Conservation (phyloP, 2,113 vertebrate species). For the Bubo scandiacus region DNA sequence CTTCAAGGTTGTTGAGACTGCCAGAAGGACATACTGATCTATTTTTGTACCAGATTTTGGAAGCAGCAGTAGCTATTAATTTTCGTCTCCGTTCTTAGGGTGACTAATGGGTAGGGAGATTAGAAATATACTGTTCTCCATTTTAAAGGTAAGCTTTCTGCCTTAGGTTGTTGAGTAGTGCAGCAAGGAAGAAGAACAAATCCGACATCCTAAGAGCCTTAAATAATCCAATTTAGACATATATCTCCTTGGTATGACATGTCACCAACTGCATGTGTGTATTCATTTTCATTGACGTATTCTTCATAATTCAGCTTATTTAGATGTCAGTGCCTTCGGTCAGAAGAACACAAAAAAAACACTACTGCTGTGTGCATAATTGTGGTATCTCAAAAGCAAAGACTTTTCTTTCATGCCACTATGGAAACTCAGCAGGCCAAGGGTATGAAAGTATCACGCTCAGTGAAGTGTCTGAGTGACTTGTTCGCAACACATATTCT, state of each 20-base stretch:
- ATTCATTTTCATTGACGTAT: neutral
- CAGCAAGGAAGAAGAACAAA: neutral
- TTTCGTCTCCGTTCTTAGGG: neutral
- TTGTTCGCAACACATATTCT: neutral
- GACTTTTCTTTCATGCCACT: neutral
- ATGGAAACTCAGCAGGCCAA: neutral
- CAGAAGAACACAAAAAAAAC: neutral
- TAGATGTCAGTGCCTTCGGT: fast-evolving
- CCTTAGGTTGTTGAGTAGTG: neutral
- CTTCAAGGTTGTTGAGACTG: neutral
- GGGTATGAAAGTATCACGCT: fast-evolving
- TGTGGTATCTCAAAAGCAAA: neutral
- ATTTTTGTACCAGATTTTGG: conserved; percentile 57
- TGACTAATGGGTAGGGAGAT: neutral
- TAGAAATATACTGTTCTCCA: neutral
- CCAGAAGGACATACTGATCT: conserved; percentile 3
- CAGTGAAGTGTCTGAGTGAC: fast-evolving
- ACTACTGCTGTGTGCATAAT: neutral
- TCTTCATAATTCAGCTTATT: neutral
- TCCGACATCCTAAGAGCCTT: neutral
- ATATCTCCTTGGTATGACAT: neutral
- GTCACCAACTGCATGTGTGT: neutral
- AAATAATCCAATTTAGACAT: neutral
- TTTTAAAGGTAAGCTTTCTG: conserved; percentile 24
- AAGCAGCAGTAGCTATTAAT: neutral